Evolutionary conservation across 2,888 invertebrate species (phyloP).

Genomic region (Octonoba sinensis): DNA sequence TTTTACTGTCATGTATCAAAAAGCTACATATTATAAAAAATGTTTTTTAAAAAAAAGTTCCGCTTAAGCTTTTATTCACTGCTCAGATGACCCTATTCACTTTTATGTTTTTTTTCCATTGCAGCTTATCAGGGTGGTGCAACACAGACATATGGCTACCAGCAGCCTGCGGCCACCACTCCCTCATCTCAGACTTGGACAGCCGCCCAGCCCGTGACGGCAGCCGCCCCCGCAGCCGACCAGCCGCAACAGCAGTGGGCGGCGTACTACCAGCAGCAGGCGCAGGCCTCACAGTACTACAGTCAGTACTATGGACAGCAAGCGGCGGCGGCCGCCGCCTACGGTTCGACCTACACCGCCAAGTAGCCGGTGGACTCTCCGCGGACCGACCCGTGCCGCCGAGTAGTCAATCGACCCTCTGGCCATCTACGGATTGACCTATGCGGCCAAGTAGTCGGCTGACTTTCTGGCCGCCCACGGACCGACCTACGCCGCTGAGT

Average conservation of each 20-base stretch:
- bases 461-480: no score
- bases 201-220: neutral
- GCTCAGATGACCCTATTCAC: neutral
- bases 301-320: slow-evolving; percentile 31
- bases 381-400: no score
- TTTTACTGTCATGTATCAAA: no score
- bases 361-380: no score
- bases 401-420: no score
- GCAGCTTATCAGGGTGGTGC: neutral
- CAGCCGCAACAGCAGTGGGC: slow-evolving; percentile 22
- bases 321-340: neutral
- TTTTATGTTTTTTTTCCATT: no score
- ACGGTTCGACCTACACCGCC: no score
- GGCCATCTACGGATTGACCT: no score
- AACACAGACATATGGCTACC: slow-evolving; percentile 31
- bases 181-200: slow-evolving; percentile 13
- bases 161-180: slow-evolving; percentile 8
- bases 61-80: neutral
- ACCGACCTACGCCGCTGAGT: no score
- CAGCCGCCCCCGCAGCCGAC: neutral
- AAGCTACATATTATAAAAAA: no score
- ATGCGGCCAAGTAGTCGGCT: no score
- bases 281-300: slow-evolving; percentile 21
- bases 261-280: slow-evolving; percentile 21
- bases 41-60: neutral